These are phyloP conservation scores for Holocentrus rufus DNA, from an alignment of 2,797 vertebrate genomes.

Conservation along the genomic window DNA sequence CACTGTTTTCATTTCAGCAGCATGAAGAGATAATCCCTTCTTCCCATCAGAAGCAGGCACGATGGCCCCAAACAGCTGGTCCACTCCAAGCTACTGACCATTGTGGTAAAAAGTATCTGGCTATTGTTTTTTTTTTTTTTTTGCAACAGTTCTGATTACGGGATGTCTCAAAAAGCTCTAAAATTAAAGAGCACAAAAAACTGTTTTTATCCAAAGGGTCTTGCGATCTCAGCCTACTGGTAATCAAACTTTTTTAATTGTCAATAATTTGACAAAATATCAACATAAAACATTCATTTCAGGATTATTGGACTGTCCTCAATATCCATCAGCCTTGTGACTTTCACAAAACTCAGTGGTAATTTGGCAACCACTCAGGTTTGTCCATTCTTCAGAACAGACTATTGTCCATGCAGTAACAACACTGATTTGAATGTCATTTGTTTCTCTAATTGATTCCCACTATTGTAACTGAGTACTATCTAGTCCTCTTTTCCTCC, in stretches of 20 bases:
- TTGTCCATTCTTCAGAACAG: conserved; percentile 24
- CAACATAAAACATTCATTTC: conserved; percentile 24
- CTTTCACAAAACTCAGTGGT: conserved; percentile 4
- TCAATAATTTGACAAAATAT: conserved; percentile 15
- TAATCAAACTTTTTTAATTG: conserved; percentile 4
- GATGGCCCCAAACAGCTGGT: conserved; percentile 71
- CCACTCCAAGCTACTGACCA: conserved; percentile 44
- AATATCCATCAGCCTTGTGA: conserved; percentile 8
- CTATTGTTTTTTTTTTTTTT: conserved; percentile 2
- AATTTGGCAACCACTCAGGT: background rate
- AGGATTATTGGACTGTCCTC: background rate
- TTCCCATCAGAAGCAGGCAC: conserved; percentile 49
- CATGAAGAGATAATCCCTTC: conserved; percentile 69
- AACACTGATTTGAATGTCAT: conserved; percentile 42
- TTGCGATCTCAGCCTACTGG: conserved; percentile 10
- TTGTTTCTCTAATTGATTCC: conserved; percentile 56
- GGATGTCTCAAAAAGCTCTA: background rate
- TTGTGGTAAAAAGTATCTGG: conserved; percentile 44
- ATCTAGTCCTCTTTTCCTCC: conserved; percentile 54
- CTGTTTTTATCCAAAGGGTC: conserved; percentile 17
- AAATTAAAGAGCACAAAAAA: background rate
- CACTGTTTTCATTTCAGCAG: conserved; percentile 58
- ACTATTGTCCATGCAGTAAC: conserved; percentile 15
- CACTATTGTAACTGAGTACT: conserved; percentile 22
- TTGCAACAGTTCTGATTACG: conserved; percentile 13